Base-by-base conservation (phyloP, 2,888 invertebrate species). In the Asteroscopus sphinx region DNA sequence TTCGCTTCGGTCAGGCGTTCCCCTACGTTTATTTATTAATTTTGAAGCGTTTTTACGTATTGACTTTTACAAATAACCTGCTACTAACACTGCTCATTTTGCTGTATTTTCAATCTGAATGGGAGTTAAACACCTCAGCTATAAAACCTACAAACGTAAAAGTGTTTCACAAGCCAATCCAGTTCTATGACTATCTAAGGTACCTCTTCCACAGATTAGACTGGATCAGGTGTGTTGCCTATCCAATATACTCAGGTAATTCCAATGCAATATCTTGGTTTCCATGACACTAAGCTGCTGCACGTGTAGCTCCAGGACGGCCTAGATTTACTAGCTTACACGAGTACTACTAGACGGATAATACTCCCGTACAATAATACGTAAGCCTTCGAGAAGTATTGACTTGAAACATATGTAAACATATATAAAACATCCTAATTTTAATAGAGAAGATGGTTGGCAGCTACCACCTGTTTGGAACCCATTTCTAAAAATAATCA, bases 201-300 rank as follows among this genome's bases (percentile, higher is more conserved):
- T 6, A 0, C 5, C 3, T 21, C 21, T 21, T 3, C 6, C 21
- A 6, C 5, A 21, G 21, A 21, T 21, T 21, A 6, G 21, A 21
- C 6, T 1, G 21, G 6, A 21, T 21, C 21, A 21, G 21, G 21
- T 4, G 12, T 9, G 21, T 13, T 30, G 6, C 21, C n/a, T 17
- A 37, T 28, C 8, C 36, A 21, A 25, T 15, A 13, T 13, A 28
- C 11, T 35, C 26, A 36, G 26, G 26, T 40, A 40, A 26, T 13
- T 25, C 40, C 25, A 26, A 25, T 25, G n/a, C 17, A 37, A 8
- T 13, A 13, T 40, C 40, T 40, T 26, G 21, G 40, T 33, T 13
- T 44, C 7, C 17, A 3, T 13, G 36, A 30, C 44, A 52, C 6
- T 13, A 37, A 45, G 28, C 36, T 36, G 13, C 28, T 37, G 17